Evolutionary conservation across 2,113 vertebrate genomes (phyloP), one percentile per base, ranked within the genome.

Genomic region (Ictidomys tridecemlineatus): DNA sequence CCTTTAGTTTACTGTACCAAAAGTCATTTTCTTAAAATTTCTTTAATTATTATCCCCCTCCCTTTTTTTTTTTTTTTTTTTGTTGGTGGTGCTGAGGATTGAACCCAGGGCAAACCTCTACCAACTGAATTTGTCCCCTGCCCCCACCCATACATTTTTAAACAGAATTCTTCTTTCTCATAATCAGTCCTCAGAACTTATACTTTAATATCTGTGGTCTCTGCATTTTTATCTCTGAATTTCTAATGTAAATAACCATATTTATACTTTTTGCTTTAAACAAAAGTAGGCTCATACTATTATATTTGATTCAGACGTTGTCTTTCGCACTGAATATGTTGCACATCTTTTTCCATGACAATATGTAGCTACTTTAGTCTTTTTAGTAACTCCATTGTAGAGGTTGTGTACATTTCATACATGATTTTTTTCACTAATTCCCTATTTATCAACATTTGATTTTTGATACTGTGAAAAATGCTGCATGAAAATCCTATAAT

Each of bases 221-320:
- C 72, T 34, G 58, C 18, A 56, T 80, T 93, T 96, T 80, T 61
- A 58, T 84, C 30, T 72, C 20, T 72, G 8, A 53, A 20, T 85
- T 67, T 73, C n/a, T 89, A 80, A 91, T 91, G 14, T 90, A 12
- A 5, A 1, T 86, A 92, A 53, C 13, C 39, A 58, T 8, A 73
- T 67, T 86, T 83, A 8, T 58, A 20, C 24, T 65, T 95, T 96
- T 73, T 73, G 1, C 92, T 91, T 90, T 96, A 77, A 90, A 80
- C 53, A 58, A 39, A 89, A 45, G 30, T 89, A 73, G 17, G 37
- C 42, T 76, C 28, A 42, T 77, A 22, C 28, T 67, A 2, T 82
- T 77, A 7, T n/a, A 48, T 88, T 89, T 89, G 37, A 65, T 91
- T 89, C 72, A 42, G 9, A 67, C 6, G 24, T 92, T 91, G 9